phyloP scores from a whole-genome alignment of 37 sponge, comb jelly and placozoan species.

The Beroe forskalii region DNA sequence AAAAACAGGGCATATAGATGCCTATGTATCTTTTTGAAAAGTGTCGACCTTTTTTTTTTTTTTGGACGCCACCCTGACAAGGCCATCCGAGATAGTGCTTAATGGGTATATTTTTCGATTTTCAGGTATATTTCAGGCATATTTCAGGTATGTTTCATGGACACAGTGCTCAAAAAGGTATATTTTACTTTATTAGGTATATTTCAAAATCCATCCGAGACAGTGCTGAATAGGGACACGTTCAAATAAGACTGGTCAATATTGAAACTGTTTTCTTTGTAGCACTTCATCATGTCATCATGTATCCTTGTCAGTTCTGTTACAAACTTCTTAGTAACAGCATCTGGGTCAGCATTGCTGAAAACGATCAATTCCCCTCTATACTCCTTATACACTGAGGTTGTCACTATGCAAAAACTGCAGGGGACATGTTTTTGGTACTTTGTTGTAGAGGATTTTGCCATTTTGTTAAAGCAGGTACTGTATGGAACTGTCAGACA shows the following conservation, averaged over 20 bases:
- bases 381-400: neutral
- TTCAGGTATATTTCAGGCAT: too few species aligned
- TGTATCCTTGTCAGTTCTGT: neutral
- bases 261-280: neutral
- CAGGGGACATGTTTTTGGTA: too few species aligned
- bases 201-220: too few species aligned
- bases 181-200: too few species aligned
- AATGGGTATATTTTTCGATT: too few species aligned
- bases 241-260: neutral
- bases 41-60: too few species aligned
- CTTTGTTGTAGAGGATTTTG: neutral
- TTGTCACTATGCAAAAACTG: slow-evolving; percentile 21
- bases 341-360: neutral
- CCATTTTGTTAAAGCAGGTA: neutral
- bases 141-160: too few species aligned
- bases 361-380: neutral
- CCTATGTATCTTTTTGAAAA: too few species aligned
- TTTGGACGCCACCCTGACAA: too few species aligned
- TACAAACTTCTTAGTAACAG: neutral
- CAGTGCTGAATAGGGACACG: neutral
- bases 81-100: too few species aligned
- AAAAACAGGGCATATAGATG: too few species aligned
- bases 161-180: too few species aligned
- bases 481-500: slow-evolving; percentile 43
- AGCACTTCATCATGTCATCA: slow-evolving; percentile 38